A percentile compares a stretch with the other conserved stretches of the same genome.
phyloP scores from a whole-genome alignment of 2,113 vertebrate genomes.

The Cisticola juncidis region DNA sequence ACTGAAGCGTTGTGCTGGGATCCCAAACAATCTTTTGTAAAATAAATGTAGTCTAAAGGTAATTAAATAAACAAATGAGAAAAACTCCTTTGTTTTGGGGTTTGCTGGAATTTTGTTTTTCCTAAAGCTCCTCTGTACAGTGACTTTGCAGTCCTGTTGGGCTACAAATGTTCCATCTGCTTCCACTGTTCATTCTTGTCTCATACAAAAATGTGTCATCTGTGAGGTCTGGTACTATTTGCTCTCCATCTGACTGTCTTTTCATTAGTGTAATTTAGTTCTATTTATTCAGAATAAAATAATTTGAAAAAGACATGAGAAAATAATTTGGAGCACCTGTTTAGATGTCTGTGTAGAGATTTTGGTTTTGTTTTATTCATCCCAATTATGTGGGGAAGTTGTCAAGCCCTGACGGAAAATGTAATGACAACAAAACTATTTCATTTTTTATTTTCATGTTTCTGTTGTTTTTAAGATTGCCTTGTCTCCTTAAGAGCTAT shows the following conservation, averaged over 20 bases:
- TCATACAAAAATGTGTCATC: neutral
- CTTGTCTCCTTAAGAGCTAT: neutral
- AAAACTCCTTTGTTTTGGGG: neutral
- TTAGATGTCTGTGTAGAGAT: neutral
- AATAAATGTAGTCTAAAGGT: neutral
- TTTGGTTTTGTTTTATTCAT: neutral
- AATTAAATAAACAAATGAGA: neutral
- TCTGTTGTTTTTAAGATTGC: neutral
- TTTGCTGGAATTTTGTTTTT: neutral
- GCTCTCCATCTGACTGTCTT: neutral
- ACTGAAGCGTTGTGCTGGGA: neutral
- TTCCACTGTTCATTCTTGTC: neutral
- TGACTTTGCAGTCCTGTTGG: neutral
- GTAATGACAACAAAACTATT: neutral
- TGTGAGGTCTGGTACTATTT: slow-evolving; percentile 13
- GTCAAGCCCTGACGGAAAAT: neutral
- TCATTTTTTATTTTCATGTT: neutral
- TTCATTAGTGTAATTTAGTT: neutral
- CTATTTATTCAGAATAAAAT: neutral
- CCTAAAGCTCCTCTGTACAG: neutral
- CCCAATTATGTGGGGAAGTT: neutral
- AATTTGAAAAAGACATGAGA: neutral
- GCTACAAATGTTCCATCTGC: slow-evolving; percentile 18
- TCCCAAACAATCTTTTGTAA: neutral
- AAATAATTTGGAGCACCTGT: neutral